phyloP scores from a whole-genome alignment of 2,888 invertebrate species.

The Dryomyza anilis region DNA sequence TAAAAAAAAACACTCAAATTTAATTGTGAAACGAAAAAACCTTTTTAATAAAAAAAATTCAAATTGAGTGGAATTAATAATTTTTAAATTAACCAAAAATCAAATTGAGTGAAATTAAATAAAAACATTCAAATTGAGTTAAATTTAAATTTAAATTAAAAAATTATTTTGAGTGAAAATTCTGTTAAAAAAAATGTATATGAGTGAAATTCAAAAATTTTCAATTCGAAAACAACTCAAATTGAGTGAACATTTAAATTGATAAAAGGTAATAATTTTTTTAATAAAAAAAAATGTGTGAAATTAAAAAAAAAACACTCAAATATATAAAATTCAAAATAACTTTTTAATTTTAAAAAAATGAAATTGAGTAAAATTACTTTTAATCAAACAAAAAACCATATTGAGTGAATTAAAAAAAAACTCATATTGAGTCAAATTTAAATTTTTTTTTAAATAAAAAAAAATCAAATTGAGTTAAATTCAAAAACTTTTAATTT shows the following conservation, averaged over 20 bases:
- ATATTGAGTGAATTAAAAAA: too few relatives aligned
- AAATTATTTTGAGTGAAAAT: too few relatives aligned
- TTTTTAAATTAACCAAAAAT: neutral
- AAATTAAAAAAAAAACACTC: too few relatives aligned
- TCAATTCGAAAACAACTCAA: neutral
- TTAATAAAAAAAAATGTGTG: neutral
- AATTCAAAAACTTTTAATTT: neutral
- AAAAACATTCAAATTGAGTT: too few relatives aligned
- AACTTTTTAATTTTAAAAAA: neutral
- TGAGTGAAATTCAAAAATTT: neutral
- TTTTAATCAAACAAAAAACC: neutral
- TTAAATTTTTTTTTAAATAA: too few relatives aligned
- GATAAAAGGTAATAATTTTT: too few relatives aligned
- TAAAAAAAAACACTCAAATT: neutral
- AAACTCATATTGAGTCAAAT: too few relatives aligned
- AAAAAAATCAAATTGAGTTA: neutral
- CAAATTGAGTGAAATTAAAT: too few relatives aligned
- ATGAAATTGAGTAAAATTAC: neutral
- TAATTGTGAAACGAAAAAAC: neutral
- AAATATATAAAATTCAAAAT: neutral
- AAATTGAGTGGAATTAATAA: neutral
- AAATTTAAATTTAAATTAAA: too few relatives aligned
- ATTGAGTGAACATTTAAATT: neutral
- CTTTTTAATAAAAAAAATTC: neutral
- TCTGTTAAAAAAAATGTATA: neutral